These are phyloP conservation scores for Pygathrix nemaeus DNA, from an alignment of 2,113 vertebrate genomes.

Conservation along the genomic window DNA sequence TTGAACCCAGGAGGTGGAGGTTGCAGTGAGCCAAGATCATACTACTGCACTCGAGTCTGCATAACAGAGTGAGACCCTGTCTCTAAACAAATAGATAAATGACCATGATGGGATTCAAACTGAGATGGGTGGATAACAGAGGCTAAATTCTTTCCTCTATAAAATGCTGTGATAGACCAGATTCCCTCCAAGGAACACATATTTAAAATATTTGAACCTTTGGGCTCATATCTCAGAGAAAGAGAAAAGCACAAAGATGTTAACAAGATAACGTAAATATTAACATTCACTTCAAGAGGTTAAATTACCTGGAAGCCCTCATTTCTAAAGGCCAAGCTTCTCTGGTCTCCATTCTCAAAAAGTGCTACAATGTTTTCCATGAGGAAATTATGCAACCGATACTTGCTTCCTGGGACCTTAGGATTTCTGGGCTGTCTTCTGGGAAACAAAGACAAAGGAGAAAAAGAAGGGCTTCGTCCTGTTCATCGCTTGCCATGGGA, in stretches of 20 bases:
- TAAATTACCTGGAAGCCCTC: conserved; percentile 10
- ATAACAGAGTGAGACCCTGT: no score
- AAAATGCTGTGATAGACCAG: neutral
- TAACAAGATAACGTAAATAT: conserved; percentile 70
- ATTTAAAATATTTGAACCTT: neutral
- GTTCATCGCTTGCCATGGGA: accelerated
- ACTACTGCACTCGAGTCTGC: no score
- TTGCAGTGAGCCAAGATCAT: no score
- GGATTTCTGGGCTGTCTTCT: neutral
- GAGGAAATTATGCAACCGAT: neutral
- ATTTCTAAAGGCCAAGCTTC: conserved; percentile 55
- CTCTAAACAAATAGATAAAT: neutral
- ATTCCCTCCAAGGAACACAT: neutral
- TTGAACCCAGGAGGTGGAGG: no score
- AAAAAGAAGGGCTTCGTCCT: neutral
- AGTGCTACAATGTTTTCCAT: neutral
- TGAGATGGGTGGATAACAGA: neutral
- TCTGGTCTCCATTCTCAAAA: neutral
- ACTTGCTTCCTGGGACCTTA: neutral
- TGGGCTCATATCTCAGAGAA: neutral
- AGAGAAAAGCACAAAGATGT: conserved; percentile 1
- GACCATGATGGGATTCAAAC: neutral
- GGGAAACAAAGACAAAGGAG: neutral
- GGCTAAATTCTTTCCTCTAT: neutral
- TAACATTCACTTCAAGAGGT: conserved; percentile 69